Base-by-base conservation (phyloP, 2,797 vertebrate genomes). In the Siniperca scherzeri region DNA sequence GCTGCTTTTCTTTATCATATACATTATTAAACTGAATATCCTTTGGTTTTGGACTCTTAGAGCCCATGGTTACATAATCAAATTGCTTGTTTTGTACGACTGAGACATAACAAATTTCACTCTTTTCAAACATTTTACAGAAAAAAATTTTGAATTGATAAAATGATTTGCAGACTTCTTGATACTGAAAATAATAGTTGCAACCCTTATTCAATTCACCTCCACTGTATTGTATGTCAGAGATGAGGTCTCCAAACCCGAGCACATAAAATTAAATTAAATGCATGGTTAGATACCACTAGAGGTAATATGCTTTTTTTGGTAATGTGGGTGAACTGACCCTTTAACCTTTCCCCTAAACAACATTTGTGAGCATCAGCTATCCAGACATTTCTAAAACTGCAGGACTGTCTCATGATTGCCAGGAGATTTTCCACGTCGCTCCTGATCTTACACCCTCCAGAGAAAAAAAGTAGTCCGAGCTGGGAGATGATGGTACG, bases 311-410 rank as follows among this genome's bases (percentile, higher is more conserved):
- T 21, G 44, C 6, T 44, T 14, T 53, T 14, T 38, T 16, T 62
- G 7, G 11, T 78, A 1, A 66, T 81, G 77, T 88, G 66, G 62
- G 79, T 86, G 88, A 93, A 87, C 70, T 83, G 88, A 83, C 55
- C 81, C 65, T 76, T 82, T 30, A 53, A 72, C 10, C 5, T 74
- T 62, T 40, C 60, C 4, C 46, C 19, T 75, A 57, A 53, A 62
- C 50, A 64, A 53, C 42, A 36, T 61, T 12, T 48, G 25, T 33
- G 62, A 67, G 17, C 65, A 44, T n/a, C 38, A 42, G 55, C 19
- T 17, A 4, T 55, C 25, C 62, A 42, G 38, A 72, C 36, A 13
- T 50, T 56, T 64, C 3, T 33, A 30, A 68, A 36, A 48, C 62
- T 48, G 30, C 52, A 17, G 7, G 73, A 72, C 21, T 0, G 44